Evolutionary conservation across 2,113 vertebrate species (phyloP).

Genomic region (Crotalus tigris): DNA sequence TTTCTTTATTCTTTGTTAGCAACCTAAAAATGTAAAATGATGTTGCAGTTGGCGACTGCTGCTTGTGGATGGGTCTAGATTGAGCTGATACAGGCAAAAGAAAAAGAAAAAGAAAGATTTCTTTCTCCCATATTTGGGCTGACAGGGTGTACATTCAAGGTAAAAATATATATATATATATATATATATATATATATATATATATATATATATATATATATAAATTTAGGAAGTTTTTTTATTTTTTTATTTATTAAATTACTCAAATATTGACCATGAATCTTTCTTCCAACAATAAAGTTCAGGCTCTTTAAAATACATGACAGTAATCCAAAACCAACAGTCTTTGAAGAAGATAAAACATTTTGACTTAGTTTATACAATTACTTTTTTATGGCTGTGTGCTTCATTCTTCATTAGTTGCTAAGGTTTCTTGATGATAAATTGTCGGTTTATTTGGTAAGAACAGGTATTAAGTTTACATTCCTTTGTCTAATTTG

Average conservation of each 20-base stretch:
- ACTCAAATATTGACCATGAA: slow-evolving; percentile 26
- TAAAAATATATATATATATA: too few species aligned
- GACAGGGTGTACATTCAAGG: too few species aligned
- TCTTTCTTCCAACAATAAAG: slow-evolving; percentile 16
- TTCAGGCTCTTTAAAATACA: slow-evolving; percentile 47
- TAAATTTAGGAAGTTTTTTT: slow-evolving; percentile 23
- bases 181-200: too few species aligned
- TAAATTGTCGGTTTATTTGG: slow-evolving; percentile 70
- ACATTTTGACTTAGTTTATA: slow-evolving; percentile 60
- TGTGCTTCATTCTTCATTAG: slow-evolving; percentile 61
- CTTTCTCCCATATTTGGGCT: too few species aligned
- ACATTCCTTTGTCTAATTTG: slow-evolving; percentile 75
- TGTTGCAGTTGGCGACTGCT: too few species aligned
- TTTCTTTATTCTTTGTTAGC: too few species aligned
- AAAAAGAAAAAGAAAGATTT: too few species aligned
- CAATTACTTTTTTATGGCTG: slow-evolving; percentile 56
- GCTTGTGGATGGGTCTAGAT: too few species aligned
- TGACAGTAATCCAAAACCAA: slow-evolving; percentile 39
- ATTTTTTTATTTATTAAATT: slow-evolving; percentile 49
- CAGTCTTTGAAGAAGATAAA: slow-evolving; percentile 59
- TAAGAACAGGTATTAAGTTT: slow-evolving; percentile 70
- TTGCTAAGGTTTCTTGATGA: slow-evolving; percentile 66
- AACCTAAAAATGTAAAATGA: too few species aligned
- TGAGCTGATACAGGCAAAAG: too few species aligned
- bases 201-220: too few species aligned